Conservation (phyloP, 2,113 vertebrate species). For the Okapia johnstoni region DNA sequence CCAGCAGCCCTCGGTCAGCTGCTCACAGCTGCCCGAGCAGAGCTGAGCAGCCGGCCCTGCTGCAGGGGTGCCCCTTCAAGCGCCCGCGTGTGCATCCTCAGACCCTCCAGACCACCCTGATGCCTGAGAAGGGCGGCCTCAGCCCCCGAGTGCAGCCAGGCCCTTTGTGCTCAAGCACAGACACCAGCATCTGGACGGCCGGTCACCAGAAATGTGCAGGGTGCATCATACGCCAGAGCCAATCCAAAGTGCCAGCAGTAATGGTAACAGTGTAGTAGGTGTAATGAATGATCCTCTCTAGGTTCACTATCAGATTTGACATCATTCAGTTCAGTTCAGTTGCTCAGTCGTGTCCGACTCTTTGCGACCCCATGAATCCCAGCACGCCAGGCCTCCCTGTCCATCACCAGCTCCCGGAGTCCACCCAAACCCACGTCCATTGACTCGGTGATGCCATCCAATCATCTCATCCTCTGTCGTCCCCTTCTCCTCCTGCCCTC, state of each 20-base stretch:
- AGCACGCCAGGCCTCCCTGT: no score
- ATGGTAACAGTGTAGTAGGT: not conserved
- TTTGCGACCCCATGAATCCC: no score
- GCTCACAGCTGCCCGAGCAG: not conserved
- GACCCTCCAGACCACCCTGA: rapidly evolving
- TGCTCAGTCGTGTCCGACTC: no score
- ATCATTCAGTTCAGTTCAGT: not conserved
- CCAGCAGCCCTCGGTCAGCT: not conserved
- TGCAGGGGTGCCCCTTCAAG: no score
- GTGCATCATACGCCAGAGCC: not conserved
- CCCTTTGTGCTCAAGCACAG: no score
- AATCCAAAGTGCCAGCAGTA: not conserved
- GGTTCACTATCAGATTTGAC: not conserved
- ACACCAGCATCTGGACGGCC: not conserved
- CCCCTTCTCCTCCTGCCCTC: no score
- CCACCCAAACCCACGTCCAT: no score
- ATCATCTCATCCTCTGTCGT: no score
- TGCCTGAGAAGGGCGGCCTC: not conserved
- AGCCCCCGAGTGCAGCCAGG: not conserved
- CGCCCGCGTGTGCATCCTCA: rapidly evolving
- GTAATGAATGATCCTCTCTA: not conserved
- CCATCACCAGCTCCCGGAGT: no score
- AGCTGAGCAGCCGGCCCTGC: no score
- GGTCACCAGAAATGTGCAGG: not conserved
- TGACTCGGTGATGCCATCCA: no score